Evolutionary conservation across 2,113 vertebrate genomes (phyloP).

Genomic region (Pelmatolapia mariae): DNA sequence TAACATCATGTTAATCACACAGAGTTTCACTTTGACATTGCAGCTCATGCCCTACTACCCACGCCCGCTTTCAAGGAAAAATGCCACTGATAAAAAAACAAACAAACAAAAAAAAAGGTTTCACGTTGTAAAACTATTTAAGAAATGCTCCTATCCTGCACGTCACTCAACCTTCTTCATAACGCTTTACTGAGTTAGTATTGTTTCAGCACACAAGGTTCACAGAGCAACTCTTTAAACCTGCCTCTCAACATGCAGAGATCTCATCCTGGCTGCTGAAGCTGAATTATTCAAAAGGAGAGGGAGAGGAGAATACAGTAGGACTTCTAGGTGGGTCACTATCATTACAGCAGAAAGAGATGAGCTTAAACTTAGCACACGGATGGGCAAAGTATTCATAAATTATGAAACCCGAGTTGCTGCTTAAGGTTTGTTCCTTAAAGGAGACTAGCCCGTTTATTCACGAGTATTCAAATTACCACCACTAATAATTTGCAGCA

Average conservation of each 20-base stretch:
- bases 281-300: constrained; percentile 40
- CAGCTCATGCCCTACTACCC: not conserved
- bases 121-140: accelerated
- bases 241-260: not conserved
- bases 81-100: not conserved
- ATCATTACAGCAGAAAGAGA: not conserved
- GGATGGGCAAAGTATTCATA: not conserved
- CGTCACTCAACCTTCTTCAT: not conserved
- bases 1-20: not conserved
- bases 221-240: not conserved
- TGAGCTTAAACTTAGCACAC: not conserved
- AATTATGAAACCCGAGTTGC: not conserved
- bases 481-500: not conserved
- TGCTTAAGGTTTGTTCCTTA: not conserved
- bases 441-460: not conserved
- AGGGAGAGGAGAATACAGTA: not conserved
- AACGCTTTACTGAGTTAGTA: not conserved
- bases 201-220: not conserved
- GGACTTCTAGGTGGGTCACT: constrained; percentile 20
- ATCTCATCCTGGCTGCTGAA: not conserved
- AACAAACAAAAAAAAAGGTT: not conserved
- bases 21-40: not conserved
- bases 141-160: not conserved
- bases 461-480: not conserved
- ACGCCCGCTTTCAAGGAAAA: accelerated